Percentiles rank a stretch among this genome's conserved stretches.
Evolutionary conservation across 2,113 vertebrate genomes (phyloP).

Genomic region (Mirounga angustirostris): DNA sequence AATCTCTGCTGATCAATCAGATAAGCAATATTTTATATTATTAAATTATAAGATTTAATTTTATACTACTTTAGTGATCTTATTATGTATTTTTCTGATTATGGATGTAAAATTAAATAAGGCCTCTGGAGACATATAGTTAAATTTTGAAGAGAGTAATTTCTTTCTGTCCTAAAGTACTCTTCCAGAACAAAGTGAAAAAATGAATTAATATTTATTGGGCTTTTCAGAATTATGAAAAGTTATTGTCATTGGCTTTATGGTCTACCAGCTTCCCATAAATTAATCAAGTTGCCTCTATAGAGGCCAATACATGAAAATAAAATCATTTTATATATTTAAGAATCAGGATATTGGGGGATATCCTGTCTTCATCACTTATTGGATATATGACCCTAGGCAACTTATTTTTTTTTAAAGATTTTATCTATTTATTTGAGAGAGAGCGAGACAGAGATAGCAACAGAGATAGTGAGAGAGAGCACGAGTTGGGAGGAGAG

Average conservation of each 20-base stretch:
- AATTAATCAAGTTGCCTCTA: background rate
- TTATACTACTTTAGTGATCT: background rate
- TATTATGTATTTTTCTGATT: background rate
- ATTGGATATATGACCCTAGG: background rate
- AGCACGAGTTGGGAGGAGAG: no score
- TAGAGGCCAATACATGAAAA: background rate
- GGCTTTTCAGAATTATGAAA: background rate
- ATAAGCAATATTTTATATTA: background rate
- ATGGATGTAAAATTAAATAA: constrained; percentile 10
- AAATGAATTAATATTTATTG: background rate
- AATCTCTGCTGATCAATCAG: background rate
- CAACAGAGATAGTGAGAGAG: no score
- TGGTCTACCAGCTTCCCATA: background rate
- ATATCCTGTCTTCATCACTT: background rate
- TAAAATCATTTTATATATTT: background rate
- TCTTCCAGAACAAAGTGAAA: background rate
- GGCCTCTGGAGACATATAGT: background rate
- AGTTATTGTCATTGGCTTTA: background rate
- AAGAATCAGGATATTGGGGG: background rate
- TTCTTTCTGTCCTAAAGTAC: background rate
- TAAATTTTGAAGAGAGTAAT: background rate
- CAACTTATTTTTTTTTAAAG: background rate
- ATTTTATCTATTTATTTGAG: no score
- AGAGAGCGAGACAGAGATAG: no score
- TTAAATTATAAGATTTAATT: background rate